Conservation (phyloP, 2,888 invertebrate species). For the Prosapia bicincta region DNA sequence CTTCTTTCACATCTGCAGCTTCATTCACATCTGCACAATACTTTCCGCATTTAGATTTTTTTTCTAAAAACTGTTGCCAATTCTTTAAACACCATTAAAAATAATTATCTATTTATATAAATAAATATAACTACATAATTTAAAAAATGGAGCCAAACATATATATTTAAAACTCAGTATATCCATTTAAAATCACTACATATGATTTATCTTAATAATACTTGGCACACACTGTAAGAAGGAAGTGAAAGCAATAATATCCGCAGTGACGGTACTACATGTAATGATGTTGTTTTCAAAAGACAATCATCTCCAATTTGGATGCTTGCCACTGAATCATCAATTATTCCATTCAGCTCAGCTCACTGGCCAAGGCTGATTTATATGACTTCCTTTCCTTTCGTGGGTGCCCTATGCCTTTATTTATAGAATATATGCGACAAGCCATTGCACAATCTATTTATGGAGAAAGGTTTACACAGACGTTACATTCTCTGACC, state of each 20-base stretch:
- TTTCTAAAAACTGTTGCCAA: no score
- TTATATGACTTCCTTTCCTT: slow-evolving; percentile 17
- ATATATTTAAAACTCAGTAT: no score
- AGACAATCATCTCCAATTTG: neutral
- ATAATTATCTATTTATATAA: no score
- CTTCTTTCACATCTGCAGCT: no score
- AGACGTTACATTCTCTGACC: neutral
- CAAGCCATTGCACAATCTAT: neutral
- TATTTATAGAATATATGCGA: neutral
- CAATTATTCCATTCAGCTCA: neutral
- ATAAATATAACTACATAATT: no score
- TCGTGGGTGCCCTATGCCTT: slow-evolving; percentile 2
- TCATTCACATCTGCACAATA: no score
- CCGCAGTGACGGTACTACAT: neutral
- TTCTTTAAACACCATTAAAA: no score
- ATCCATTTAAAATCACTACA: no score
- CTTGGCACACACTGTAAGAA: neutral
- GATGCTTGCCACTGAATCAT: neutral
- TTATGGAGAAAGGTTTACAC: neutral
- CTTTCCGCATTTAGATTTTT: no score
- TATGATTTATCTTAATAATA: no score
- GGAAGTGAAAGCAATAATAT: neutral
- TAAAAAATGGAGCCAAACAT: no score
- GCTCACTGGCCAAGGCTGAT: neutral
- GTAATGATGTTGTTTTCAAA: neutral